These are phyloP conservation scores for Ryuthela nishihirai DNA, from an alignment of 2,888 invertebrate species.

Conservation along the genomic window DNA sequence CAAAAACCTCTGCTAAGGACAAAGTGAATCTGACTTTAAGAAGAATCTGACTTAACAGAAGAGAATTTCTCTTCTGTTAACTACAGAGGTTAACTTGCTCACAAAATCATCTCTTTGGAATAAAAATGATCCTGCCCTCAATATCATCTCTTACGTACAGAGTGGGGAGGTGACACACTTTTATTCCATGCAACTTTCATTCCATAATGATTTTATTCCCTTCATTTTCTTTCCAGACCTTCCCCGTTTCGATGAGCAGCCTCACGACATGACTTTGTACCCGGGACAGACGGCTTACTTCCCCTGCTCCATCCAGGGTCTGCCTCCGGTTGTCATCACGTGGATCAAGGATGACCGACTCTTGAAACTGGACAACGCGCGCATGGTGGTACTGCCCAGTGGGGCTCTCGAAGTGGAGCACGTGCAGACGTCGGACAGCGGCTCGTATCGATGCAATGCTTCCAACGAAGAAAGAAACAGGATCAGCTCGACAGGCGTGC, in stretches of 20 bases:
- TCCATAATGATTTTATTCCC: no score
- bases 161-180: no score
- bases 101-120: no score
- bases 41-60: no score
- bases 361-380: conserved; percentile 64
- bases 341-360: conserved; percentile 84
- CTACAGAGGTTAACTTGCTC: no score
- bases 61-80: no score
- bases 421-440: conserved; percentile 71
- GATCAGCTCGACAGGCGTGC: conserved; percentile 56
- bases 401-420: conserved; percentile 88
- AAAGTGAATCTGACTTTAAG: no score
- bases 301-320: conserved; percentile 64
- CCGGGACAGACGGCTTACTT: conserved; percentile 80
- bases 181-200: no score
- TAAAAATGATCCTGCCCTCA: no score
- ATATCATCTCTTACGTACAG: no score
- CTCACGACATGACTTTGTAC: conserved; percentile 67
- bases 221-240: conserved; percentile 54
- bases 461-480: conserved; percentile 61
- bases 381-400: conserved; percentile 75
- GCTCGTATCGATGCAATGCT: conserved; percentile 77
- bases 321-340: conserved; percentile 59
- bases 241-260: conserved; percentile 69
- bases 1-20: no score